These are phyloP conservation scores for Protobothrops mucrosquamatus DNA, from an alignment of 2,113 vertebrate genomes.

Conservation along the genomic window DNA sequence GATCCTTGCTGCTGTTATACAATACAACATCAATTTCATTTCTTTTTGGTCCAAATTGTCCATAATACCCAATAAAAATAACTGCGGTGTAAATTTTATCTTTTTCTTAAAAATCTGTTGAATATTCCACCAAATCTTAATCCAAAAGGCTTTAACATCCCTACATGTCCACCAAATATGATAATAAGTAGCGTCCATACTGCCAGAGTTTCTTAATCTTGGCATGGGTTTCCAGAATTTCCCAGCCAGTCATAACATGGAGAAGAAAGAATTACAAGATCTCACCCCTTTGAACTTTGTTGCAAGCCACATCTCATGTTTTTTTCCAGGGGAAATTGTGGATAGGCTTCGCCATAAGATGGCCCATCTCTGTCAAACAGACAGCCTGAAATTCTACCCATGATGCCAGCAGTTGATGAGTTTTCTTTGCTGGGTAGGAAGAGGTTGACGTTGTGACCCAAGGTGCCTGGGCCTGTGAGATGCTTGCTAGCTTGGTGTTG, in stretches of 20 bases:
- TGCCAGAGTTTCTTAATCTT: neutral
- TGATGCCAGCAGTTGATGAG: neutral
- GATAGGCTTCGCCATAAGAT: neutral
- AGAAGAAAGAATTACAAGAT: neutral
- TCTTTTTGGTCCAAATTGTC: too few species aligned
- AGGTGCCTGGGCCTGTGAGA: neutral
- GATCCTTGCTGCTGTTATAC: too few species aligned
- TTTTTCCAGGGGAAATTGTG: neutral
- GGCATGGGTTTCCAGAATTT: neutral
- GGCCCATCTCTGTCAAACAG: neutral
- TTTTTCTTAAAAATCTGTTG: too few species aligned
- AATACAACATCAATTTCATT: too few species aligned
- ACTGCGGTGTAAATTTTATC: too few species aligned
- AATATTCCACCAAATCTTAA: too few species aligned
- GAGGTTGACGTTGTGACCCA: neutral
- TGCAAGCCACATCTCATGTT: neutral
- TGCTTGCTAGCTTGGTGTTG: fast-evolving
- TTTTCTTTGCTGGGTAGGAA: slow-evolving; percentile 25
- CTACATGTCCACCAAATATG: too few species aligned
- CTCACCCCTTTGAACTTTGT: neutral
- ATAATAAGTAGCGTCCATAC: too few species aligned
- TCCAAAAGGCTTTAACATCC: too few species aligned
- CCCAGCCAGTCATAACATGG: neutral
- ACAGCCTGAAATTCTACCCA: neutral
- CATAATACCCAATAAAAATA: too few species aligned